These are phyloP conservation scores for Acomys russatus DNA, from an alignment of 2,797 vertebrate species.

Conservation along the genomic window DNA sequence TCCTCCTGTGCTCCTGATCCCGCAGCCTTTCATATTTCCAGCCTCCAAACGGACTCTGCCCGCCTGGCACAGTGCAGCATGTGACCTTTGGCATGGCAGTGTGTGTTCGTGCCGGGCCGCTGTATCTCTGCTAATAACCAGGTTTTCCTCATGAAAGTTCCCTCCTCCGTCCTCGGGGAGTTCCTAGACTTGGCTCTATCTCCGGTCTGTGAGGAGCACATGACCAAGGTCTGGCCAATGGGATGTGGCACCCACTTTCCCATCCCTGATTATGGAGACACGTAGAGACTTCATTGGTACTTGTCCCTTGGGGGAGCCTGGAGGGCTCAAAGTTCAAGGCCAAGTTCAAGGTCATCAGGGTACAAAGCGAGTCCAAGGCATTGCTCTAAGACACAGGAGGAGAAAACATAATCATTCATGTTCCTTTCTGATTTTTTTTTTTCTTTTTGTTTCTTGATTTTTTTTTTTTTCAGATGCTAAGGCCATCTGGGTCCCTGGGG, in stretches of 20 bases:
- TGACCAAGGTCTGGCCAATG: conserved; percentile 11
- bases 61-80: not conserved
- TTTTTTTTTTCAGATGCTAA: not conserved
- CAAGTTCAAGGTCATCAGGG: not conserved
- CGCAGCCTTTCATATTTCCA: conserved; percentile 32
- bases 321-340: not conserved
- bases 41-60: not conserved
- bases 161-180: not conserved
- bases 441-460: not conserved
- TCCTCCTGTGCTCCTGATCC: conserved; percentile 42
- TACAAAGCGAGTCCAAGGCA: not conserved
- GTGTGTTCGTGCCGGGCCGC: not conserved
- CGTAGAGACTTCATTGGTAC: too few species aligned
- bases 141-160: not conserved
- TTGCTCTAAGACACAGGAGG: not conserved
- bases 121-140: not conserved
- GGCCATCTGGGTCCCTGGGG: not conserved
- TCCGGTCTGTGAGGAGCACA: not conserved
- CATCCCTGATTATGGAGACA: not conserved
- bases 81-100: not conserved
- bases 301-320: not conserved
- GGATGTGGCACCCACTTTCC: not conserved
- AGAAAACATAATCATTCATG: not conserved
- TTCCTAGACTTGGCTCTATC: not conserved
- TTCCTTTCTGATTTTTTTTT: not conserved